Percentiles rank a stretch among this genome's conserved stretches.
phyloP scores from a whole-genome alignment of 2,888 invertebrate species.

The Parelbella ahira region DNA sequence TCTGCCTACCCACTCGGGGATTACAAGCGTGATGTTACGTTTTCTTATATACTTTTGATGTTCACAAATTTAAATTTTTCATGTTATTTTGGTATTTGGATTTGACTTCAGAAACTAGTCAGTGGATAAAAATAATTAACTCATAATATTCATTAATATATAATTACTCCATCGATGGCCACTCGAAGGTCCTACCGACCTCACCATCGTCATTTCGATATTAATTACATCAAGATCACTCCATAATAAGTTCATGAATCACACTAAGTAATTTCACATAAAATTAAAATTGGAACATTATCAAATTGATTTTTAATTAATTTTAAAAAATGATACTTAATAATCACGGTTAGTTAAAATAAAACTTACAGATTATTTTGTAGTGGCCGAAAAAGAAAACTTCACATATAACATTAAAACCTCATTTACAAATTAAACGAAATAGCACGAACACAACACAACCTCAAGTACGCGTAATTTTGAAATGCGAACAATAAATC shows the following conservation, averaged over 20 bases:
- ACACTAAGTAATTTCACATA: constrained; percentile 11
- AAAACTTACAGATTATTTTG: constrained; percentile 22
- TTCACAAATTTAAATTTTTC: no score
- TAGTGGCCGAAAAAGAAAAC: constrained; percentile 2
- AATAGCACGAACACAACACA: constrained; percentile 38
- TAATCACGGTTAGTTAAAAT: no score
- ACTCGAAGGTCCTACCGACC: constrained; percentile 18
- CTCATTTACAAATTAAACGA: constrained; percentile 29
- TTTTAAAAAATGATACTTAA: background rate
- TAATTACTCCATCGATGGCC: constrained; percentile 7
- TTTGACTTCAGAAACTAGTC: no score
- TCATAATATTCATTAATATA: constrained; percentile 12
- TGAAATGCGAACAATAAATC: constrained; percentile 32
- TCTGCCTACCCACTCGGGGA: no score
- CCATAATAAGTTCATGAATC: constrained; percentile 15
- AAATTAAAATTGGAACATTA: constrained; percentile 20
- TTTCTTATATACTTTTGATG: no score
- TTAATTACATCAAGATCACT: constrained; percentile 12
- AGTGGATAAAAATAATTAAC: no score
- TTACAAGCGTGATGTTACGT: no score
- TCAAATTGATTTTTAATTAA: constrained; percentile 13
- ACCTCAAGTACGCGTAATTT: constrained; percentile 37
- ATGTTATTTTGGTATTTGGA: no score
- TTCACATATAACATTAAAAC: constrained; percentile 20
- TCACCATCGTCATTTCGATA: constrained; percentile 11